Base-by-base conservation (phyloP, 2,888 invertebrate genomes). In the Neelides folsomi region DNA sequence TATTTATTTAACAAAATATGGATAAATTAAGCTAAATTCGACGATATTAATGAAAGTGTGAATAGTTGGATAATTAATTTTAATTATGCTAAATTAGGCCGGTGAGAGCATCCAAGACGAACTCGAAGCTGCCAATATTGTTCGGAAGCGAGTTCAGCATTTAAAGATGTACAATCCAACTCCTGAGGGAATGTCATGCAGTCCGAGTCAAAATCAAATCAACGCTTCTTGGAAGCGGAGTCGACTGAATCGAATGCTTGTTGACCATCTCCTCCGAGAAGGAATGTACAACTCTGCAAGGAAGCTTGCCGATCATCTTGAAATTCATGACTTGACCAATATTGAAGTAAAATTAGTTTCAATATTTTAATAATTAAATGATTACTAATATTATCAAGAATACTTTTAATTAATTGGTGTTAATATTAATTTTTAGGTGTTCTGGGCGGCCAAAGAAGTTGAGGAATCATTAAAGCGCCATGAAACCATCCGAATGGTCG, bases 261-360 rank as follows among this genome's bases (percentile, higher is more conserved):
- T 97, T 12, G 97, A 98, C 69, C 94, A 97, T 71, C 86, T 95
- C 68, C 76, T 98, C 16, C 77, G 94, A 53, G 84, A 86, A 68
- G 97, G 98, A 0, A 94, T 92, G 72, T 95, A 98, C 70, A 87
- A 87, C 67, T 86, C 94, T 0, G 97, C 97, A 0, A 81, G 84
- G 59, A 82, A 83, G 66, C 73, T 98, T 20, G 88, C 93, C 0
- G 81, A 84, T 49, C 80, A 83, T 47, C 82, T 86, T 12, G 80
- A 79, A 44, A 77, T 89, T 13, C 76, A 85, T 68, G 88, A 93
- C 67, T 77, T 94, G 55, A 93, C 94, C 18, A 97, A 97, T 73
- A 86, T 92, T 64, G 72, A 64, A 27, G 64, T 64, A 56, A 52
- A 40, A 45, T 45, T 12, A 13, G n/a, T 38, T 35, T 13, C 3